Conservation (phyloP, 1,140 invertebrate species). For the Heterodera schachtii region DNA sequence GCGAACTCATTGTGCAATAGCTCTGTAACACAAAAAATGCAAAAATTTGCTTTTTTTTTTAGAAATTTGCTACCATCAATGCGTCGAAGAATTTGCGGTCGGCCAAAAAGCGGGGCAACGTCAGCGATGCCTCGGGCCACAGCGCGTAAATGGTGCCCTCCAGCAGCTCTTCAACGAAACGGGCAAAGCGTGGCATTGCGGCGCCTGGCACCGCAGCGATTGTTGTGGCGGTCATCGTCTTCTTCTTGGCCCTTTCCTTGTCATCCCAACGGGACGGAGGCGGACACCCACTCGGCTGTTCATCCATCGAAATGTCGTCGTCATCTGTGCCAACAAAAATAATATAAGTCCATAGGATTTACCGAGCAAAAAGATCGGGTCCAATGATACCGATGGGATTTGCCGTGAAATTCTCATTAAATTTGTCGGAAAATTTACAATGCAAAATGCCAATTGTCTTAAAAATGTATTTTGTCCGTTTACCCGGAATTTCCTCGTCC, state of each 20-base stretch:
- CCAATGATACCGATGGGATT: too few relatives aligned
- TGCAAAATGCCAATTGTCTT: not conserved
- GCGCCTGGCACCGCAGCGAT: not conserved
- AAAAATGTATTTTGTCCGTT: not conserved
- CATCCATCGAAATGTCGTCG: conserved; percentile 14
- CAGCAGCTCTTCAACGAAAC: conserved; percentile 19
- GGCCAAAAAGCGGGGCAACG: conserved; percentile 46
- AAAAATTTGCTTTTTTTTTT: conserved; percentile 15
- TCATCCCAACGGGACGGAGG: conserved; percentile 23
- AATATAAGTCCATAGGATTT: not conserved
- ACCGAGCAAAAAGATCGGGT: too few relatives aligned
- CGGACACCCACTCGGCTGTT: conserved; percentile 10
- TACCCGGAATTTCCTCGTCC: not conserved
- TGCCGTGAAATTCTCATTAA: too few relatives aligned
- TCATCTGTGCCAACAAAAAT: not conserved
- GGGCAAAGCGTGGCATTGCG: not conserved
- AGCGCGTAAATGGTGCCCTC: conserved; percentile 25
- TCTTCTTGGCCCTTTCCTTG: not conserved
- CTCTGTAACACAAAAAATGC: conserved; percentile 31
- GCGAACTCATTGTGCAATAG: conserved; percentile 37
- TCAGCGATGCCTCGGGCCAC: conserved; percentile 49
- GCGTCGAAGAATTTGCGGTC: conserved; percentile 49
- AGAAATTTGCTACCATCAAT: conserved; percentile 26
- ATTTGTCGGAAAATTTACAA: too few relatives aligned
- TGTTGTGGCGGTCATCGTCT: not conserved